Base-by-base conservation (phyloP, 2,113 vertebrate genomes). In the Steatornis caripensis region DNA sequence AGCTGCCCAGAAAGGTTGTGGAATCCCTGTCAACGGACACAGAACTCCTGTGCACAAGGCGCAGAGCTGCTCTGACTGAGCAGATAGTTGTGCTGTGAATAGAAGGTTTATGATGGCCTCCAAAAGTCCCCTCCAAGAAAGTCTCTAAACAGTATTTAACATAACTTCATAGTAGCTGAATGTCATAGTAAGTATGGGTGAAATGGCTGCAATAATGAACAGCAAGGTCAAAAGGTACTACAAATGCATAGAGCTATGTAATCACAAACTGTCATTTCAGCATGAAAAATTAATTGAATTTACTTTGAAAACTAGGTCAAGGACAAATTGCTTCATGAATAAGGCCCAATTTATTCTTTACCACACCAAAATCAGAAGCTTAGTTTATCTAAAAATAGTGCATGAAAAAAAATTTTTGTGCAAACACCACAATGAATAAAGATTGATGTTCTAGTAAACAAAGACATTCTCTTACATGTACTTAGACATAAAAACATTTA, bases 251-350 rank as follows among this genome's bases (percentile, higher is more conserved):
- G 32, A 90, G n/a, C 71, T 92, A 61, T 57, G 54, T 80, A 88
- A 83, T 90, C 78, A 72, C 54, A 74, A 88, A 69, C 55, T 77
- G n/a, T 62, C 72, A 84, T 92, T 94, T 95, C 55, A 81, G 64
- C 64, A 94, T 89, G 91, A 96, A 97, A 95, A 95, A 90, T 91
- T 96, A 90, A 95, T 94, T 95, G 36, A 87, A 78, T 93, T 95
- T 94, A 71, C 90, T 85, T 79, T 82, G 49, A 91, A 95, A 97
- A 94, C 77, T 91, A 51, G 80, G 87, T 95, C 89, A 95, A 55
- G 89, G 64, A 84, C 30, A 84, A 75, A 78, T 37, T 70, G 23
- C 69, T 82, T 91, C 46, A 51, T 24, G 29, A 83, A 77, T 26
- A 69, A 92, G 51, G 12, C n/a, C 79, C 23, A 75, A 34, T 87